phyloP scores from a whole-genome alignment of 2,888 invertebrate species.

The Hemaris fuciformis region DNA sequence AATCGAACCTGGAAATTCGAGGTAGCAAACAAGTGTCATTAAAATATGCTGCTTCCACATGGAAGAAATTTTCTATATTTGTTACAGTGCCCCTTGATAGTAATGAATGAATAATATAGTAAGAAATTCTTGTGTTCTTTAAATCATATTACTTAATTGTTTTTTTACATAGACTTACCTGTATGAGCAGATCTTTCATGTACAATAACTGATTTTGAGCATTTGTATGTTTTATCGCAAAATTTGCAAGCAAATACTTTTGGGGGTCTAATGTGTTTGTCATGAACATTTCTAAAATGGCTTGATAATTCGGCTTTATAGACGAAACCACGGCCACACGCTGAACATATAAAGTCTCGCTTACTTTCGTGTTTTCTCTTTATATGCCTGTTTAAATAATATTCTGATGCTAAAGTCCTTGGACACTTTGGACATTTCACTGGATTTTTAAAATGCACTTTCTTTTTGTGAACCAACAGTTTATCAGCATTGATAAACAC shows the following conservation, averaged over 20 bases:
- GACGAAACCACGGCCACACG: conserved; percentile 61
- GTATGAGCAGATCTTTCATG: conserved; percentile 77
- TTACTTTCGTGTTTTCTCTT: conserved; percentile 54
- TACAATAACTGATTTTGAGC: conserved; percentile 62
- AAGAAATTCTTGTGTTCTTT: no score
- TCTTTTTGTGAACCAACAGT: conserved; percentile 52
- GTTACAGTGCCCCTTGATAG: no score
- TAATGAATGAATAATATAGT: no score
- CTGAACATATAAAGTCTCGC: conserved; percentile 58
- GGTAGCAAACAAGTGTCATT: no score
- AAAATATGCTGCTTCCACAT: no score
- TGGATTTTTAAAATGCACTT: conserved; percentile 47
- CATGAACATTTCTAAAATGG: conserved; percentile 62
- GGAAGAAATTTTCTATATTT: no score
- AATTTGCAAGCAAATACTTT: conserved; percentile 57
- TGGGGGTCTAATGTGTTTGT: conserved; percentile 47
- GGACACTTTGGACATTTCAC: conserved; percentile 60
- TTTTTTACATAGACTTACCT: conserved; percentile 53
- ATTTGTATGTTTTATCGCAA: conserved; percentile 67
- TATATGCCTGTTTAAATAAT: conserved; percentile 60
- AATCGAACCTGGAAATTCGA: no score
- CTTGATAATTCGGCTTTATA: conserved; percentile 54
- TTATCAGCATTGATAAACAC: conserved; percentile 51
- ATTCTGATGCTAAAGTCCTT: conserved; percentile 47
- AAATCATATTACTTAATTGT: no score